Base-by-base conservation (phyloP, 2,888 invertebrate genomes). In the Dysmachus trigonus region DNA sequence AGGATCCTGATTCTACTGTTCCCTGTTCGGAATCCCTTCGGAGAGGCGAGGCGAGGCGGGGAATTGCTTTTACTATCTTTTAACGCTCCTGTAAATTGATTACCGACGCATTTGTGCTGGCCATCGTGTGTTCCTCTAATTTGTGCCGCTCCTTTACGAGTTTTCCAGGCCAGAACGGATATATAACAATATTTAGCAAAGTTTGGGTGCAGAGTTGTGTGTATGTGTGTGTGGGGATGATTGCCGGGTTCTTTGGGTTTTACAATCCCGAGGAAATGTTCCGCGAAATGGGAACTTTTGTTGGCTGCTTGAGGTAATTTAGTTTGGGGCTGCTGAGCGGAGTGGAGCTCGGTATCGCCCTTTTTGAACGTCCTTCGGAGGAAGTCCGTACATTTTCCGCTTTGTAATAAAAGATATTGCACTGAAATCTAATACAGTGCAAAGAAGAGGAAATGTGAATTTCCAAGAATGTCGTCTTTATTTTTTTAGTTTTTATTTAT, bases 241-340 rank as follows among this genome's bases (percentile, higher is more conserved):
- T 62, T 62, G 62, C 62, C 62, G 62, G 62, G 27, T 27, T 62
- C 62, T 8, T 33, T 4, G 31, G 73, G 73, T 73, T 73, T 73
- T 73, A 73, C 31, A 73, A 73, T 73, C 73, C 18, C n/a, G 33
- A 18, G 8, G 33, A 73, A 73, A 73, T 73, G 73, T 73, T 73
- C 31, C 73, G 73, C 73, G 73, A 73, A 73, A 73, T 73, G 73
- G 73, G 33, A 73, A 33, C 33, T 73, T 73, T 73, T 33, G 73
- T 73, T 73, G 73, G 73, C 15, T 33, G 33, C 33, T 73, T 27
- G 27, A 62, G 62, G 62, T 62, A 62, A 62, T 62, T 62, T 62
- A 62, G 27, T 62, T 47, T 47, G 47, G 47, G 47, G 18, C 47
- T n/a, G 18, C 38, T 15, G 38, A 41, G 18, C n/a, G 18, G 47